Evolutionary conservation across 2,113 vertebrate genomes (phyloP), one percentile per base, ranked within the genome.

Genomic region (Psilopogon haemacephalus): DNA sequence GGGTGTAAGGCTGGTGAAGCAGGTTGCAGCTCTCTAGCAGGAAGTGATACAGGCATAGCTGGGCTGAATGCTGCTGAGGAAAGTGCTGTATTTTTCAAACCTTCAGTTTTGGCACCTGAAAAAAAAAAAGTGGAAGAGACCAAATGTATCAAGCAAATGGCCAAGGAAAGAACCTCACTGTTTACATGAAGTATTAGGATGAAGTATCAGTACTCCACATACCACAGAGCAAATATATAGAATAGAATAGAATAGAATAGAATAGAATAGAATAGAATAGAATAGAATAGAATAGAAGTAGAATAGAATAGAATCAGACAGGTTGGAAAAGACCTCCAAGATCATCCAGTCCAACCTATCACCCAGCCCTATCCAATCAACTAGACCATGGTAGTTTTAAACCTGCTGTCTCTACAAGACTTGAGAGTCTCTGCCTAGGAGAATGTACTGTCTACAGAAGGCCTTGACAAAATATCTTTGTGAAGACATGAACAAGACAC

Each of bases 1-100:
- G 97, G 89, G 50, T 96, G 95, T 55, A 86, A 93, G 13, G 86
- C 82, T 68, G 97, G 89, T 28, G 97, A 72, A 40, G 91, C 86
- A 44, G 93, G 27, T 3, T 73, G 75, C 1, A 87, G 9, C 5
- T 97, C 97, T 48, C 20, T 90, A 76, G 94, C 72, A 7, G 91
- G 88, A 23, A 97, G 95, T 17, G 91, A 7, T 14, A 94, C 69
- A 21, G 89, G 89, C 35, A 92, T 90, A 8, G 89, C 82, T 18
- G 88, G 60, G 9, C 92, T 68, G 27, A 71, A 4, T 58, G 12
- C 23, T 85, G 30, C 50, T 50, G 94, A 59, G 21, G 76, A 93
- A 78, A 85, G 9, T 1, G 26, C 12, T 35, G 1, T 37, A 37
- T 71, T 75, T 88, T 95, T 94, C 42, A 60, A 69, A 28, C 6